phyloP scores from a whole-genome alignment of 2,797 vertebrate species.

The Prionace glauca region DNA sequence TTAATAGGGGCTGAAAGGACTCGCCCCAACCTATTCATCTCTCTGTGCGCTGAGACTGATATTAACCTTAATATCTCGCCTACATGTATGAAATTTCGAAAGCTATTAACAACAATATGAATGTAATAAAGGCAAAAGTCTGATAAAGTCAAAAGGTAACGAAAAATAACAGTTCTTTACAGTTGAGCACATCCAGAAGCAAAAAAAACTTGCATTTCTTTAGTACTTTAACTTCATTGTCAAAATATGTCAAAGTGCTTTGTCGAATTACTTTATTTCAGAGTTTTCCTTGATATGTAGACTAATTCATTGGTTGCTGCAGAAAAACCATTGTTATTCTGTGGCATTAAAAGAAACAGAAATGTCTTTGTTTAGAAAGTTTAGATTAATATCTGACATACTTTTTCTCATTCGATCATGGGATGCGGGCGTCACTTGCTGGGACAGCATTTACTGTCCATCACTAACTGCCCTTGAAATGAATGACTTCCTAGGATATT shows the following conservation, averaged over 20 bases:
- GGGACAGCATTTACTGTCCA: too few species aligned
- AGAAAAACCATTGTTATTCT: neutral
- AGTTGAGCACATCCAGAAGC: neutral
- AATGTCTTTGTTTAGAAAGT: neutral
- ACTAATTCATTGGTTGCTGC: neutral
- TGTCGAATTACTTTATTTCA: neutral
- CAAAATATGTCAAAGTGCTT: neutral
- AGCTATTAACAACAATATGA: neutral
- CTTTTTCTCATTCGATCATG: too few species aligned
- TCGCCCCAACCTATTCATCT: neutral
- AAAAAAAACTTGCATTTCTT: neutral
- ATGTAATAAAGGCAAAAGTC: neutral
- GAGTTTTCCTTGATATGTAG: neutral
- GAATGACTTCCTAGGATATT: too few species aligned
- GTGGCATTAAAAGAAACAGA: neutral
- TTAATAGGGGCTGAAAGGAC: slow-evolving; percentile 5
- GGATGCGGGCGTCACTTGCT: too few species aligned
- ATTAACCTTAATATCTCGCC: slow-evolving; percentile 29
- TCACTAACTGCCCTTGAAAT: too few species aligned
- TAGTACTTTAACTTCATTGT: neutral
- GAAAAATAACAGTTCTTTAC: neutral
- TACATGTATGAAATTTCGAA: slow-evolving; percentile 24
- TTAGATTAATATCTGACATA: neutral
- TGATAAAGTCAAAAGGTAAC: neutral
- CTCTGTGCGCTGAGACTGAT: neutral